Base-by-base conservation (phyloP, 2,888 invertebrate species). In the Ferdinandea cuprea region DNA sequence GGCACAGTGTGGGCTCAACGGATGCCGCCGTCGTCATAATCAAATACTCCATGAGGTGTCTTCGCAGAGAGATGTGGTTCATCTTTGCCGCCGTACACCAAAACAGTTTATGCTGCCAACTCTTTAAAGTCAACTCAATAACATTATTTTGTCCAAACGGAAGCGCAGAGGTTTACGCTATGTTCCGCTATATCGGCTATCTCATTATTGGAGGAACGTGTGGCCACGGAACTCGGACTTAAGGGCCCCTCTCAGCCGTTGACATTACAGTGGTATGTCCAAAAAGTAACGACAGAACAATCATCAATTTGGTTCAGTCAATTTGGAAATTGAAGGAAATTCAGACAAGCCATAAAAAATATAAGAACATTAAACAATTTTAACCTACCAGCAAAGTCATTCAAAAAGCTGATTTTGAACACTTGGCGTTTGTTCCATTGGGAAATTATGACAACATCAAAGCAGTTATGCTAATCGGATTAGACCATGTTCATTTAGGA, bases 221-320 rank as follows among this genome's bases (percentile, higher is more conserved):
- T n/a, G n/a, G n/a, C n/a, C n/a, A n/a, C n/a, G n/a, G n/a, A n/a
- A n/a, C n/a, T n/a, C 1, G 78, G 85, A 15, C 65, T 73, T 2
- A 71, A 46, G 48, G 83, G 83, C 19, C 61, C 54, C 21, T 28
- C 52, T 8, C 21, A 74, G 5, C 56, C 73, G 5, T 63, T 86
- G 6, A 83, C 35, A 2, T 32, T 85, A n/a, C 68, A 77, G 40
- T 81, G 80, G 73, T 73, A 76, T 59, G 73, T 68, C 17, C 30
- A 76, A 15, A 76, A 71, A 4, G 37, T 19, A n/a, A 35, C 35
- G 11, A 54, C 52, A 4, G 52, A 54, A 32, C 35, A 17, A 56
- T 59, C 59, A 13, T n/a, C 54, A 6, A n/a, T n/a, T n/a, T n/a
- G n/a, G n/a, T n/a, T 8, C 11, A 32, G 21, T 54, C 19, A 54